Conservation (phyloP, 2,113 vertebrate species). For the Catagonus wagneri region DNA sequence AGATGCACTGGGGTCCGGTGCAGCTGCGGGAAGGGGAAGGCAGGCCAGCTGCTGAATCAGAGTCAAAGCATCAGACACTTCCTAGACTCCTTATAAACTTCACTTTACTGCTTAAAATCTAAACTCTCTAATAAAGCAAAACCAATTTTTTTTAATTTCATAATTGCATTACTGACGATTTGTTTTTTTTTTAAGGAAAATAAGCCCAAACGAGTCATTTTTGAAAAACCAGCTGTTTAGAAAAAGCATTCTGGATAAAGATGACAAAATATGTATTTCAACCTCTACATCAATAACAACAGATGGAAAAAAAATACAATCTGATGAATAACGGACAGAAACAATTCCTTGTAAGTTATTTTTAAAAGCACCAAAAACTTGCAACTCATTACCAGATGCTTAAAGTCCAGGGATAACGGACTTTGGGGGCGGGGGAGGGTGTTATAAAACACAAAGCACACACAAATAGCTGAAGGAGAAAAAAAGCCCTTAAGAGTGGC, state of each 20-base stretch:
- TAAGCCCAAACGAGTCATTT: background rate
- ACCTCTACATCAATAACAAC: constrained; percentile 71
- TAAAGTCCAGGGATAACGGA: background rate
- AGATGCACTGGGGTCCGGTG: background rate
- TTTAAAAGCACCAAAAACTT: constrained; percentile 67
- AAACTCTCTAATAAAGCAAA: constrained; percentile 54
- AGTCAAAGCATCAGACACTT: background rate
- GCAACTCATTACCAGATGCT: constrained; percentile 70
- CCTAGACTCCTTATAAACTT: background rate
- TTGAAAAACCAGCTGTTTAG: background rate
- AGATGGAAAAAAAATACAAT: constrained; percentile 55
- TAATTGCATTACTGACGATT: constrained; percentile 24
- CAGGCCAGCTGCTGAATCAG: background rate
- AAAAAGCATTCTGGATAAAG: constrained; percentile 60
- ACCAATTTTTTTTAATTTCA: constrained; percentile 27
- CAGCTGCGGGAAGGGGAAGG: background rate
- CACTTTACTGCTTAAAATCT: constrained; percentile 20
- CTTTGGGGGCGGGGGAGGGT: background rate
- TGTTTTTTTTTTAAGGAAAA: constrained; percentile 48
- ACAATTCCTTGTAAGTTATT: constrained; percentile 63
- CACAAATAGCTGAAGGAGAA: background rate
- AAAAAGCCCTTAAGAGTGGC: background rate
- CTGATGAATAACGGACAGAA: constrained; percentile 55
- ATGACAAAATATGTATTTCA: constrained; percentile 55
- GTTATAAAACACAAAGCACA: constrained; percentile 19